A percentile compares a stretch with the other conserved stretches of the same genome.
Conservation (phyloP, 1,140 invertebrate species). For the Lasioglossum baleicum region DNA sequence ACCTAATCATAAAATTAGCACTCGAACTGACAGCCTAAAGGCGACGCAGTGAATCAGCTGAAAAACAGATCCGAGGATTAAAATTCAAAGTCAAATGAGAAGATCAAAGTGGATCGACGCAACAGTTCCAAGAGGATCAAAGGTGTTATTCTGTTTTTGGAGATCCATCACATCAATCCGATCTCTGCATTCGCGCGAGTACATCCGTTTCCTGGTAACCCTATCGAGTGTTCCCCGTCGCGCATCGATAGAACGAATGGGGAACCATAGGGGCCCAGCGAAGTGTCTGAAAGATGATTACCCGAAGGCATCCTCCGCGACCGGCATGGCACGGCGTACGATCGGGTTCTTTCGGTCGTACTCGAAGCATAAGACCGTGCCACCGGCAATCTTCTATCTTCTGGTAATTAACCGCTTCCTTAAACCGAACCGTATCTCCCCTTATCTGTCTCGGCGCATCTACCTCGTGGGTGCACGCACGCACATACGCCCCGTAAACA, state of each 20-base stretch:
- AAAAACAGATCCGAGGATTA: no score
- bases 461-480: conserved; percentile 42
- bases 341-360: conserved; percentile 54
- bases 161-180: not conserved
- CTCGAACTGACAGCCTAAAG: no score
- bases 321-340: not conserved
- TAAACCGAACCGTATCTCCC: conserved; percentile 73
- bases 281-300: conserved; percentile 55
- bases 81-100: not conserved
- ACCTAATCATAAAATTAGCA: no score
- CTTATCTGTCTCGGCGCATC: conserved; percentile 59
- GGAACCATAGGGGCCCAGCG: conserved; percentile 13
- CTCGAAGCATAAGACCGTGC: conserved; percentile 57
- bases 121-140: not conserved
- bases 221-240: not conserved
- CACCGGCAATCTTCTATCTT: conserved; percentile 72
- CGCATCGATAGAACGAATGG: conserved; percentile 12
- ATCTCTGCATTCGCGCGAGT: not conserved
- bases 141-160: not conserved
- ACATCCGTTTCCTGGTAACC: not conserved
- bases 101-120: not conserved
- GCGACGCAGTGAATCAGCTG: no score
- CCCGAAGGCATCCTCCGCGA: conserved; percentile 43
- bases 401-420: conserved; percentile 78
- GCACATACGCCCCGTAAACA: conserved; percentile 21